A percentile compares a stretch with the other conserved stretches of the same genome.
These are phyloP conservation scores for Takifugu ocellatus DNA, from an alignment of 2,797 vertebrate species.

Conservation along the genomic window DNA sequence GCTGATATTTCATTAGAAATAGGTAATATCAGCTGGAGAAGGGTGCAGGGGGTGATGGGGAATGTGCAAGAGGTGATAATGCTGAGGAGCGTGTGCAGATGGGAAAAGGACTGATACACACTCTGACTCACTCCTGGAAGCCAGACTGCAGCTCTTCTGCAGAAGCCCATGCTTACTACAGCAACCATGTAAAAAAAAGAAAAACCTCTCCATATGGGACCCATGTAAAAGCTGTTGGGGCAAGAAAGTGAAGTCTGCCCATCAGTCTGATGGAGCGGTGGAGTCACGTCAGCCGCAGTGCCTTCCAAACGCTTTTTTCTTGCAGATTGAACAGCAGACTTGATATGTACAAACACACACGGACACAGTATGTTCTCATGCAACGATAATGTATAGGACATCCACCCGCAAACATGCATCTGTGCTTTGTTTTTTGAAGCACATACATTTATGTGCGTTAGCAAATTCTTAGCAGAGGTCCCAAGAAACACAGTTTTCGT, in stretches of 20 bases:
- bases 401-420: no score
- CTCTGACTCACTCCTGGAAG: slow-evolving; percentile 69
- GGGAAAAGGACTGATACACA: slow-evolving; percentile 63
- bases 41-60: slow-evolving; percentile 19
- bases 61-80: slow-evolving; percentile 56
- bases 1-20: slow-evolving; percentile 29
- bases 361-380: no score
- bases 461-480: slow-evolving; percentile 49
- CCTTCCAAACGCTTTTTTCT: background rate
- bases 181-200: slow-evolving; percentile 58
- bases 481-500: background rate
- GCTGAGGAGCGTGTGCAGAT: slow-evolving; percentile 69
- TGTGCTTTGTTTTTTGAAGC: no score
- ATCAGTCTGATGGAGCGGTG: background rate
- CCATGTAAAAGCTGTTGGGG: slow-evolving; percentile 24
- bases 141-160: slow-evolving; percentile 46
- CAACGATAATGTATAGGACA: no score
- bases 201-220: slow-evolving; percentile 23
- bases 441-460: no score
- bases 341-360: no score
- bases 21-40: slow-evolving; percentile 49
- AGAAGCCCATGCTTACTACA: slow-evolving; percentile 53
- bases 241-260: slow-evolving; percentile 26
- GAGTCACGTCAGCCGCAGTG: slow-evolving; percentile 3
- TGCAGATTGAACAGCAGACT: slow-evolving; percentile 10